Evolutionary conservation across 2,797 vertebrate genomes (phyloP).

Genomic region (Gobionotothen gibberifrons): DNA sequence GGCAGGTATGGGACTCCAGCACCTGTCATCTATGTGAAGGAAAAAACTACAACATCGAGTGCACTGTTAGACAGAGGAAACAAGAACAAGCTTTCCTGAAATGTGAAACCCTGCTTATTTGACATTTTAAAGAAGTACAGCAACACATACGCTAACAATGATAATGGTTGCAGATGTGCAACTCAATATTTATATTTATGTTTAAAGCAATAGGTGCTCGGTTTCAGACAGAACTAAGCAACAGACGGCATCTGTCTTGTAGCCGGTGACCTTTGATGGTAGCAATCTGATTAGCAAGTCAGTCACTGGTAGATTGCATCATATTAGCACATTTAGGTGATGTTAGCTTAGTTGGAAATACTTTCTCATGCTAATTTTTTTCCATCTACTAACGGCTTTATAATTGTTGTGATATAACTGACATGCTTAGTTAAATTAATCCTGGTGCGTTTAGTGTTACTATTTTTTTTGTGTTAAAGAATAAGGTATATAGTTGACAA

Average conservation of each 20-base stretch:
- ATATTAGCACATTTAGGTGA: background rate
- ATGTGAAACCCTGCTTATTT: background rate
- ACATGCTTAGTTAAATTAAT: background rate
- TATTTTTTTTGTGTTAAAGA: background rate
- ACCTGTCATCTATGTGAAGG: slow-evolving; percentile 13
- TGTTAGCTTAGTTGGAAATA: no score
- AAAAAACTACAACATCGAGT: slow-evolving; percentile 3
- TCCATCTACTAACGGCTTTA: no score
- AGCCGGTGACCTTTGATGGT: background rate
- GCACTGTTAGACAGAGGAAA: slow-evolving; percentile 7
- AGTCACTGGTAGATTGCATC: background rate
- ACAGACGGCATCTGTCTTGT: background rate
- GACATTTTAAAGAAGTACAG: background rate
- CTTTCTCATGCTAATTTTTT: no score
- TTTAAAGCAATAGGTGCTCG: background rate
- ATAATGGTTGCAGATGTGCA: background rate
- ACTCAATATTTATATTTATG: background rate
- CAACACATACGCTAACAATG: background rate
- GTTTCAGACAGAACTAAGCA: background rate
- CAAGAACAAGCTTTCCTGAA: slow-evolving; percentile 5
- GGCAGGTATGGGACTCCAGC: slow-evolving; percentile 10
- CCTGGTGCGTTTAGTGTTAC: background rate
- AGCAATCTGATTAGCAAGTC: background rate
- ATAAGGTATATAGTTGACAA: no score
- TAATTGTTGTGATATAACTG: background rate